Evolutionary conservation across 2,888 invertebrate species (phyloP).

Genomic region (Xestia xanthographa): DNA sequence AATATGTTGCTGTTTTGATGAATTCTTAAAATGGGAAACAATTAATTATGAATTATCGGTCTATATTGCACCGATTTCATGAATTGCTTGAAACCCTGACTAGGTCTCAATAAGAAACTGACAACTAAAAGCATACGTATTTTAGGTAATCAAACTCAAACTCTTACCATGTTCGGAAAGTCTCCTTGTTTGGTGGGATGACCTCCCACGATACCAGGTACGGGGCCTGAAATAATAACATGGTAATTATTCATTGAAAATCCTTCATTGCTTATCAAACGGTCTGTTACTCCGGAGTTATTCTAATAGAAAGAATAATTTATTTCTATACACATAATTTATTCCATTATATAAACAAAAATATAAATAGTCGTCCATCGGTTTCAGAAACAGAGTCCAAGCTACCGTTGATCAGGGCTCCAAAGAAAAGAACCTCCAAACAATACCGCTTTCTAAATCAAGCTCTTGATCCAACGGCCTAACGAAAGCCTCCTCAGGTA

Average conservation of each 20-base stretch:
- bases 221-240: slow-evolving; percentile 19
- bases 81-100: too few relatives aligned
- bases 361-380: too few relatives aligned
- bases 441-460: too few relatives aligned
- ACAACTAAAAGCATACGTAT: not conserved
- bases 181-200: slow-evolving; percentile 70
- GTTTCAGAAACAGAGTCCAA: too few relatives aligned
- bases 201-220: slow-evolving; percentile 68
- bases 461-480: not conserved
- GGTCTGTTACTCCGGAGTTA: not conserved
- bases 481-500: too few relatives aligned
- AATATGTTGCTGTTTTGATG: not conserved
- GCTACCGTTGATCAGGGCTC: too few relatives aligned
- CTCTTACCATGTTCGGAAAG: slow-evolving; percentile 79
- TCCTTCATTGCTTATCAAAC: not conserved
- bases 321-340: too few relatives aligned
- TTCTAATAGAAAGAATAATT: too few relatives aligned
- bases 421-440: not conserved
- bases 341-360: too few relatives aligned
- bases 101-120: not conserved
- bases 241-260: not conserved
- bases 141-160: not conserved
- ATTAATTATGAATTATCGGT: too few relatives aligned
- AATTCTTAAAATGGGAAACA: too few relatives aligned
- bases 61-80: too few relatives aligned